Conservation (phyloP, 2,797 vertebrate species). For the Channallabes apus region DNA sequence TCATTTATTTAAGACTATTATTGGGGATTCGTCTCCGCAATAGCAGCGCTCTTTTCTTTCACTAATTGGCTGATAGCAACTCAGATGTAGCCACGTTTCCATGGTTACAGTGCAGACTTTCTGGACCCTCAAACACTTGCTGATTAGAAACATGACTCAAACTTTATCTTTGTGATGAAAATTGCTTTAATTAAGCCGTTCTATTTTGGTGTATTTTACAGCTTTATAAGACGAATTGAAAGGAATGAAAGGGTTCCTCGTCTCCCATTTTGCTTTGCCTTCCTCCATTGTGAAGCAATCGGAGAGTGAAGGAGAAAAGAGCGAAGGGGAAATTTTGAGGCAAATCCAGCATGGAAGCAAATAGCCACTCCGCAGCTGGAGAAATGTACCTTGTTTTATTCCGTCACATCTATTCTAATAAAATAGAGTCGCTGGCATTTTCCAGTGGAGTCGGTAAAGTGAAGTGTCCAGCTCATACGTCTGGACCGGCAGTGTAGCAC, state of each 20-base stretch:
- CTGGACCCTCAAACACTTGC: slow-evolving; percentile 57
- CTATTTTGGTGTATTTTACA: slow-evolving; percentile 61
- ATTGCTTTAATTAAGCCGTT: slow-evolving; percentile 62
- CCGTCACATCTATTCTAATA: not conserved
- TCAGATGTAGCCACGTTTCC: slow-evolving; percentile 57
- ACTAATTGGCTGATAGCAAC: slow-evolving; percentile 60
- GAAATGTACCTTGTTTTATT: slow-evolving; percentile 26
- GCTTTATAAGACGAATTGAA: slow-evolving; percentile 54
- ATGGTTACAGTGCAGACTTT: slow-evolving; percentile 59
- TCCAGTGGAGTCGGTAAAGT: not conserved
- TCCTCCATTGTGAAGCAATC: slow-evolving; percentile 43
- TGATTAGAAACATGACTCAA: slow-evolving; percentile 63
- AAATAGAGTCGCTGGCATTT: slow-evolving; percentile 15
- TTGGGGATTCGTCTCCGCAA: slow-evolving; percentile 55
- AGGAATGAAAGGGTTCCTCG: slow-evolving; percentile 40
- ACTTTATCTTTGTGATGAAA: slow-evolving; percentile 61
- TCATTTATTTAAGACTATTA: slow-evolving; percentile 52
- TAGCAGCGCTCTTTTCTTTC: slow-evolving; percentile 52
- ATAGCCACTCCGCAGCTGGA: slow-evolving; percentile 24
- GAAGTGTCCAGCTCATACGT: not conserved
- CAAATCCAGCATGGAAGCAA: slow-evolving; percentile 37
- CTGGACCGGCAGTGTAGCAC: not conserved
- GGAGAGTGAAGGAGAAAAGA: slow-evolving; percentile 29
- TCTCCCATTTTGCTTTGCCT: not conserved
- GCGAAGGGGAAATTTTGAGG: slow-evolving; percentile 22